Percentiles rank a stretch among this genome's conserved stretches.
Conservation (phyloP, 2,888 invertebrate genomes). For the Seladonia tumulorum region DNA sequence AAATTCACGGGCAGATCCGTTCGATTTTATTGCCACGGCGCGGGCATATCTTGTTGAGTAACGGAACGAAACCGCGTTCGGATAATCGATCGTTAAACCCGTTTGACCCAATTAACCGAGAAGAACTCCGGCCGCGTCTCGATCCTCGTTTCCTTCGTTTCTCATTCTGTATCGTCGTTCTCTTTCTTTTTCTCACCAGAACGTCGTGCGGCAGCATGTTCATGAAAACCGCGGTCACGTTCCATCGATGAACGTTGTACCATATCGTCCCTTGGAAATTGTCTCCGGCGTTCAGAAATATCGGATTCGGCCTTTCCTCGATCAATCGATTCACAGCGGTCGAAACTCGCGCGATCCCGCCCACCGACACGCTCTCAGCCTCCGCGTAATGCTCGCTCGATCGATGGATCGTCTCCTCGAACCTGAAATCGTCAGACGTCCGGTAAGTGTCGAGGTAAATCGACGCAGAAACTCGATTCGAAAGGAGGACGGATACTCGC, state of each 20-base stretch:
- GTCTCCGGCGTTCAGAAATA: constrained; percentile 93
- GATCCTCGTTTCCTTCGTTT: background rate
- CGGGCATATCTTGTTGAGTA: constrained; percentile 23
- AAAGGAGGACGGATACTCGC: background rate
- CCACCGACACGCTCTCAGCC: constrained; percentile 86
- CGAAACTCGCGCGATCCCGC: constrained; percentile 89
- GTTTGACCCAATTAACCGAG: constrained; percentile 40
- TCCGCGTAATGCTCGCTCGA: constrained; percentile 86
- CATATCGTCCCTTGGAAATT: constrained; percentile 94
- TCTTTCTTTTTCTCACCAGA: constrained; percentile 86
- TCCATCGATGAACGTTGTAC: constrained; percentile 91
- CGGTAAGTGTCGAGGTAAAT: background rate
- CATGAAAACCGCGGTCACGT: constrained; percentile 90
- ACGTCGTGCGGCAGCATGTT: constrained; percentile 91
- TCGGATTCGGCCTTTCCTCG: constrained; percentile 85
- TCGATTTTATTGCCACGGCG: constrained; percentile 18
- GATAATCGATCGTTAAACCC: constrained; percentile 41
- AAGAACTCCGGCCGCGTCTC: background rate
- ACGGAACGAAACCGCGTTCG: constrained; percentile 18
- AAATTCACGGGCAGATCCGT: constrained; percentile 22
- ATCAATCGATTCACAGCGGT: constrained; percentile 84
- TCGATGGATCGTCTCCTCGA: constrained; percentile 86
- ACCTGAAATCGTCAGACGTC: constrained; percentile 82
- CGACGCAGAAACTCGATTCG: background rate
- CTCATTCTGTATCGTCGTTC: background rate